These are phyloP conservation scores for Heliconius himera DNA, from an alignment of 1,140 invertebrate genomes.

Conservation along the genomic window DNA sequence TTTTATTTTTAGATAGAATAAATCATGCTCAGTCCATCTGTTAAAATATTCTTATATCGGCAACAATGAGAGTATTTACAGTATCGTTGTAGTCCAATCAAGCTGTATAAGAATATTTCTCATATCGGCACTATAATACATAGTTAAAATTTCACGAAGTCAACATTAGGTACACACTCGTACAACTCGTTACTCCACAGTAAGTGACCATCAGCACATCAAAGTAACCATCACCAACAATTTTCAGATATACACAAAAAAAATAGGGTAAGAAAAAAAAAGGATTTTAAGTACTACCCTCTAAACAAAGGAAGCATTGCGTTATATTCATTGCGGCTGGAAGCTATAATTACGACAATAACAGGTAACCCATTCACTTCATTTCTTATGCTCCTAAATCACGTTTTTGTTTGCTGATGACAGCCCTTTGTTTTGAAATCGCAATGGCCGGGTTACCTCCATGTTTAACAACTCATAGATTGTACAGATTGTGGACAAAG, in stretches of 20 bases:
- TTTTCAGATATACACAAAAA: not conserved
- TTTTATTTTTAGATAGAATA: no score
- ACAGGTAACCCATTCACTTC: constrained; percentile 44
- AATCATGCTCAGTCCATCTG: no score
- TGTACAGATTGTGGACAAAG: constrained; percentile 27
- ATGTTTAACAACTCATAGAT: constrained; percentile 36
- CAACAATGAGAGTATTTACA: no score
- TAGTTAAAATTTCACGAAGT: no score
- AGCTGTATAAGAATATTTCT: no score
- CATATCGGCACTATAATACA: no score
- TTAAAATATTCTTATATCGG: no score
- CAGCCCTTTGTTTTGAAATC: constrained; percentile 61
- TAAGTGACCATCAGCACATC: no score
- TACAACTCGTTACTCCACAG: no score
- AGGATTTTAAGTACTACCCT: not conserved
- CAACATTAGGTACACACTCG: no score
- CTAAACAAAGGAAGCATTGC: constrained; percentile 45
- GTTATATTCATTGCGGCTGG: constrained; percentile 46
- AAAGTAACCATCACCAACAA: no score
- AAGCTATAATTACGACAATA: constrained; percentile 51
- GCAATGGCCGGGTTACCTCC: constrained; percentile 47
- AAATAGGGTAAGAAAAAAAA: not conserved
- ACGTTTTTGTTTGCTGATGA: constrained; percentile 70
- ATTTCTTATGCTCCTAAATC: constrained; percentile 68
- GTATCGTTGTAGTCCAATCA: no score